These are phyloP conservation scores for Burhinus bistriatus DNA, from an alignment of 2,113 vertebrate genomes.

Conservation along the genomic window DNA sequence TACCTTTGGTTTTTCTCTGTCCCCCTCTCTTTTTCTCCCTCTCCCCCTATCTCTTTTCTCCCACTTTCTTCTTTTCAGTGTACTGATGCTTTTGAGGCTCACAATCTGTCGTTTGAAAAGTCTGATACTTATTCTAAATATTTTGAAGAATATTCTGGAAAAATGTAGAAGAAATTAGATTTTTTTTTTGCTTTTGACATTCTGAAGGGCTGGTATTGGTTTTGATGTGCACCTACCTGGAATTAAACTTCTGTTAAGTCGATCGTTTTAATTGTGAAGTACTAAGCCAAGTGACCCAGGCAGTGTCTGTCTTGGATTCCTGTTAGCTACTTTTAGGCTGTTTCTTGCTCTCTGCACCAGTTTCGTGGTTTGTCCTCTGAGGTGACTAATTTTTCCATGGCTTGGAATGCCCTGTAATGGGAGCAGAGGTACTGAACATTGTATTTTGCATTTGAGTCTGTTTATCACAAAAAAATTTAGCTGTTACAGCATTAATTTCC, in stretches of 20 bases:
- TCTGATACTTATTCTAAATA: background rate
- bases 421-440: background rate
- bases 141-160: background rate
- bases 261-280: background rate
- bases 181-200: background rate
- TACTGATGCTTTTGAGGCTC: background rate
- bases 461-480: background rate
- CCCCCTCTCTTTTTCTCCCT: background rate
- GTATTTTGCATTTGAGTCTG: background rate
- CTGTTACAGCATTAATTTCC: background rate
- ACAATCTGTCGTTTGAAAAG: background rate
- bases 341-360: background rate
- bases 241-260: background rate
- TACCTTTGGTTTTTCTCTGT: background rate
- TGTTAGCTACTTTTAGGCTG: background rate
- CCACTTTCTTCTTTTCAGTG: background rate
- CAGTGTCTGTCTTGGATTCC: background rate
- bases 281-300: background rate
- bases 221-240: background rate
- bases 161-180: background rate
- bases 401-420: background rate
- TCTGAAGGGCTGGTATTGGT: background rate
- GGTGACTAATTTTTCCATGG: background rate
- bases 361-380: background rate
- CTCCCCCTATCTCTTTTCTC: background rate